phyloP scores from a whole-genome alignment of 2,113 vertebrate genomes.

The Nicator chloris region DNA sequence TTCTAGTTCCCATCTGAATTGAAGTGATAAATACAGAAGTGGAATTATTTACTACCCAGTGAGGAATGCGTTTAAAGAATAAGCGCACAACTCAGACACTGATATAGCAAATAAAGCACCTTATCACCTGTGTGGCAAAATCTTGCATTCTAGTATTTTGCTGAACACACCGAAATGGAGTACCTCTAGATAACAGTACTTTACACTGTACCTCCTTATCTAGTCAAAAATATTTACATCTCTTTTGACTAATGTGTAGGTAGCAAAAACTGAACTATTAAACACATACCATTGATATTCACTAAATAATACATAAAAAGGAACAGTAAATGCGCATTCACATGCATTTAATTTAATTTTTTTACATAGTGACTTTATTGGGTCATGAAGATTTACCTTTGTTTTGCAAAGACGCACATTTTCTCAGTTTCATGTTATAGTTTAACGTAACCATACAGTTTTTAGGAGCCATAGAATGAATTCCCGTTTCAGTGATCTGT shows the following conservation, averaged over 20 bases:
- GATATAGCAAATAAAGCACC: slow-evolving; percentile 71
- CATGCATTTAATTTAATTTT: slow-evolving; percentile 80
- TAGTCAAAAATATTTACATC: slow-evolving; percentile 86
- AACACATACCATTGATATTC: slow-evolving; percentile 84
- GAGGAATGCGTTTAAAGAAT: slow-evolving; percentile 58
- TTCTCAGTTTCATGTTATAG: slow-evolving; percentile 1
- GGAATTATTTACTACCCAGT: slow-evolving; percentile 70
- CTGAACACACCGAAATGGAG: slow-evolving; percentile 65
- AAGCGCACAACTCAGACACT: slow-evolving; percentile 64
- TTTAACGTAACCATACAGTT: background rate
- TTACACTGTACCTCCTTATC: slow-evolving; percentile 75
- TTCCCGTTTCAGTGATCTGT: slow-evolving; percentile 47
- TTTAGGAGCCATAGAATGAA: slow-evolving; percentile 26
- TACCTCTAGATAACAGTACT: slow-evolving; percentile 75
- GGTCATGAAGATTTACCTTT: slow-evolving; percentile 48
- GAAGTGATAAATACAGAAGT: slow-evolving; percentile 74
- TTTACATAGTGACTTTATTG: slow-evolving; percentile 73
- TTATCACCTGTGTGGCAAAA: slow-evolving; percentile 49
- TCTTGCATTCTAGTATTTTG: slow-evolving; percentile 60
- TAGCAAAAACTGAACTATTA: slow-evolving; percentile 81
- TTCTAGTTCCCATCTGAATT: slow-evolving; percentile 75
- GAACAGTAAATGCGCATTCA: slow-evolving; percentile 81
- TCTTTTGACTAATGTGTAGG: slow-evolving; percentile 78
- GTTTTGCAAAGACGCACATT: slow-evolving; percentile 27
- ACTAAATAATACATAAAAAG: slow-evolving; percentile 80